Evolutionary conservation across 2,113 vertebrate genomes (phyloP).

Genomic region (Nibea coibor): DNA sequence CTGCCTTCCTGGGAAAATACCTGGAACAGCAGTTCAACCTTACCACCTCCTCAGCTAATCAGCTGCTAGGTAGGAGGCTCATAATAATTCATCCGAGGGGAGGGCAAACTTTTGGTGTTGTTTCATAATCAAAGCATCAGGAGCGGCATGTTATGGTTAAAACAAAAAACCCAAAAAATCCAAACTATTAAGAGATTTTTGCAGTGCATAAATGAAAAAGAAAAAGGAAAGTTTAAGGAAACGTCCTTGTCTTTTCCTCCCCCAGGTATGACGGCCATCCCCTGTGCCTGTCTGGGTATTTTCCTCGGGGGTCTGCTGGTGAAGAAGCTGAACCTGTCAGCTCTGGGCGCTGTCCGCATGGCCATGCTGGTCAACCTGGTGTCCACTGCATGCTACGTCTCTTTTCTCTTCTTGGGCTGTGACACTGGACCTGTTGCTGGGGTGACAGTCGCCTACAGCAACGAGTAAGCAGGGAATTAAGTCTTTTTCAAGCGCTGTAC

Average conservation of each 20-base stretch:
- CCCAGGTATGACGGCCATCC: conserved; percentile 85
- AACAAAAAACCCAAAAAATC: neutral
- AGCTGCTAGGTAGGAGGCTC: conserved; percentile 80
- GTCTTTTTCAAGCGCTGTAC: neutral
- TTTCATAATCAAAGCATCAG: neutral
- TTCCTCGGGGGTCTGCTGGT: conserved; percentile 84
- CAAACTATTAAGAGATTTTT: no score
- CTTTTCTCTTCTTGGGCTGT: conserved; percentile 84
- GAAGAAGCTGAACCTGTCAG: conserved; percentile 84
- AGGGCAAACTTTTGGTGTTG: neutral
- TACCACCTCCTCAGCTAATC: conserved; percentile 85
- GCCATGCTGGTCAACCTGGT: conserved; percentile 85
- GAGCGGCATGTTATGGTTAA: neutral
- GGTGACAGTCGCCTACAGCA: conserved; percentile 81
- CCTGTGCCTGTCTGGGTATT: conserved; percentile 85
- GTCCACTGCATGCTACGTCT: conserved; percentile 83
- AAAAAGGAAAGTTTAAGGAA: neutral
- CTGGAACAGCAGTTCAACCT: conserved; percentile 86
- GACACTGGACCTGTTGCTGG: conserved; percentile 84
- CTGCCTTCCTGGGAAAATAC: conserved; percentile 84
- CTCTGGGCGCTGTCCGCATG: conserved; percentile 83
- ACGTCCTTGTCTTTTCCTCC: conserved; percentile 2
- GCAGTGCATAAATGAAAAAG: neutral
- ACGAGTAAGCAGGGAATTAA: conserved; percentile 73
- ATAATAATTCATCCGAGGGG: neutral